Percentiles rank a stretch among this genome's conserved stretches.
phyloP scores from a whole-genome alignment of 37 sponge, comb jelly and placozoan species.

The Amphimedon queenslandica region DNA sequence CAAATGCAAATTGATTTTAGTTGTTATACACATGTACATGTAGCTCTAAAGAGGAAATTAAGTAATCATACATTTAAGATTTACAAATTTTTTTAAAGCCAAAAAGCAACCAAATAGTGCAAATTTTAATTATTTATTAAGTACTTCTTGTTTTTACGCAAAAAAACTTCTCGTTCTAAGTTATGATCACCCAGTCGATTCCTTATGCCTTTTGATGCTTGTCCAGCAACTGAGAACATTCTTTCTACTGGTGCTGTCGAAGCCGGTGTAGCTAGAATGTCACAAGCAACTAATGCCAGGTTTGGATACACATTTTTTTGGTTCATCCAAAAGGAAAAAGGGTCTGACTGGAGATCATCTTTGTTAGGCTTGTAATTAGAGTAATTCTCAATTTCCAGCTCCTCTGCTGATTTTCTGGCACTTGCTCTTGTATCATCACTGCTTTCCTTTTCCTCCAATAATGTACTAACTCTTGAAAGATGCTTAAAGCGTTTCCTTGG shows the following conservation, averaged over 20 bases:
- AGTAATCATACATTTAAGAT: no score
- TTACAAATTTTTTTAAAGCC: no score
- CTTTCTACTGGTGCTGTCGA: conserved; percentile 19
- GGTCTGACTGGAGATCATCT: conserved; percentile 8
- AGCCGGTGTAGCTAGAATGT: conserved; percentile 6
- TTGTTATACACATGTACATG: no score
- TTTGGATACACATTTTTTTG: not conserved
- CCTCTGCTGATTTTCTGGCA: not conserved
- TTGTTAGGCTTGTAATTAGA: not conserved
- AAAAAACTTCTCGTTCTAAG: conserved; percentile 24
- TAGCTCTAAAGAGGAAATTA: no score
- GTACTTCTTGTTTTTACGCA: no score
- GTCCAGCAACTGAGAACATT: conserved; percentile 5
- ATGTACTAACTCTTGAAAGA: not conserved
- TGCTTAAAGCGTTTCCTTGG: conserved; percentile 10
- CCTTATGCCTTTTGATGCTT: conserved; percentile 13
- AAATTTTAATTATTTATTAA: no score
- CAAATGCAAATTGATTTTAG: no score
- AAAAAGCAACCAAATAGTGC: no score
- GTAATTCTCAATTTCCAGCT: conserved; percentile 6
- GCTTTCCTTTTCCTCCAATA: not conserved
- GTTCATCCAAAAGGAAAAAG: conserved; percentile 16
- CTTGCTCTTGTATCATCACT: not conserved
- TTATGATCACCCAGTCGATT: conserved; percentile 9
- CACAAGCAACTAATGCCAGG: conserved; percentile 14